Evolutionary conservation across 1,140 invertebrate species (phyloP).

Genomic region (Drosophila navojoa): DNA sequence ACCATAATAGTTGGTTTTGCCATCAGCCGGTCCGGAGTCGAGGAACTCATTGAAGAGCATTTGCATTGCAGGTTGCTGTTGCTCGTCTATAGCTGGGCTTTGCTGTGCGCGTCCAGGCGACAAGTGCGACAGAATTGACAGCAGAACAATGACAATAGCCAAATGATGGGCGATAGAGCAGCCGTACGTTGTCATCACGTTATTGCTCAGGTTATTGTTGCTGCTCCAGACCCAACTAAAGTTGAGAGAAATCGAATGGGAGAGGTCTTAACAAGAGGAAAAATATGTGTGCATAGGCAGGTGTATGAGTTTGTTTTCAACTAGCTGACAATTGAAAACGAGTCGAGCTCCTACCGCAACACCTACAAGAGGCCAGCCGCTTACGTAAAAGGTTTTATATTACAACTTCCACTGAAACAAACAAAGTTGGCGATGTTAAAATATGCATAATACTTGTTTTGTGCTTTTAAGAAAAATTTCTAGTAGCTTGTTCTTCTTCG

Average conservation of each 20-base stretch:
- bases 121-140: conserved; percentile 58
- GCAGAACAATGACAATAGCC: conserved; percentile 65
- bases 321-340: conserved; percentile 58
- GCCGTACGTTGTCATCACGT: conserved; percentile 40
- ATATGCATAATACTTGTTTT: conserved; percentile 47
- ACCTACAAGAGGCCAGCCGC: conserved; percentile 25
- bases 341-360: background rate
- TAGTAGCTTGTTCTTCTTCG: conserved; percentile 13
- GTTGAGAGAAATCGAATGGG: conserved; percentile 11
- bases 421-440: conserved; percentile 64
- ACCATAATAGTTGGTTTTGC: no score
- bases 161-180: conserved; percentile 55
- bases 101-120: conserved; percentile 57
- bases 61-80: conserved; percentile 43
- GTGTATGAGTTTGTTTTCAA: conserved; percentile 24
- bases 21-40: conserved; percentile 24
- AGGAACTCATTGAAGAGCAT: conserved; percentile 62
- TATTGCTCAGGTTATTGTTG: conserved; percentile 11
- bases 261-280: background rate
- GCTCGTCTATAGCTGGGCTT: conserved; percentile 20
- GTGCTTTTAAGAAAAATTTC: background rate
- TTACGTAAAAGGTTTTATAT: conserved; percentile 79
- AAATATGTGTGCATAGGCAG: background rate
- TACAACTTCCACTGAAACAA: conserved; percentile 63
- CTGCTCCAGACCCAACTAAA: conserved; percentile 20